Evolutionary conservation across 2,113 vertebrate species (phyloP).

Genomic region (Heterotilapia buettikoferi): DNA sequence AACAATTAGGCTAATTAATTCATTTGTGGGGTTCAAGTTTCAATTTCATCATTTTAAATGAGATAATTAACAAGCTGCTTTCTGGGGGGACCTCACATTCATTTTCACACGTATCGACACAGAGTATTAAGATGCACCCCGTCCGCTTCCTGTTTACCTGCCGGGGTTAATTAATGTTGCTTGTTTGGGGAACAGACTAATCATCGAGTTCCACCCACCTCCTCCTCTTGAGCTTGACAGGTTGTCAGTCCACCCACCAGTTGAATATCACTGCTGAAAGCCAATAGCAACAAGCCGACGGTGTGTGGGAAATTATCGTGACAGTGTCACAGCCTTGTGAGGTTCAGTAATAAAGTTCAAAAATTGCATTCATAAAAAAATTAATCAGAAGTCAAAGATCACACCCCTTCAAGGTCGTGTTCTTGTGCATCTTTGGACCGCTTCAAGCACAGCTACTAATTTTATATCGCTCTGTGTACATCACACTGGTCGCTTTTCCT

Average conservation of each 20-base stretch:
- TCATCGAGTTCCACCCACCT: constrained; percentile 2
- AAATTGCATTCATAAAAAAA: neutral
- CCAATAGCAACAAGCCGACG: neutral
- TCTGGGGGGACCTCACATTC: constrained; percentile 1
- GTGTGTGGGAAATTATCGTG: neutral
- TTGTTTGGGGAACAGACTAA: neutral
- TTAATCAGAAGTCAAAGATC: neutral
- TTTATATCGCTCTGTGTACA: neutral
- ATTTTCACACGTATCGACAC: constrained; percentile 14
- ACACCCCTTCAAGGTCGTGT: neutral
- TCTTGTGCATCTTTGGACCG: neutral
- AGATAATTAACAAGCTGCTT: constrained; percentile 64
- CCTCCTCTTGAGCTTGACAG: neutral
- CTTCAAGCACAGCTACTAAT: neutral
- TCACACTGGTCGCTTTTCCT: neutral
- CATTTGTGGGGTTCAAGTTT: constrained; percentile 64
- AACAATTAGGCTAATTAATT: constrained; percentile 64
- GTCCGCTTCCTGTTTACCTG: constrained; percentile 25
- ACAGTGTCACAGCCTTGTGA: neutral
- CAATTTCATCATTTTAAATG: constrained; percentile 66
- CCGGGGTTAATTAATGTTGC: constrained; percentile 1
- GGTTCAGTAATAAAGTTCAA: neutral
- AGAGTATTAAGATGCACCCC: neutral
- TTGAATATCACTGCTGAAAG: neutral
- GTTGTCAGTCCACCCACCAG: neutral